Conservation (phyloP, 2,888 invertebrate species). For the Dorcus parallelipipedus region DNA sequence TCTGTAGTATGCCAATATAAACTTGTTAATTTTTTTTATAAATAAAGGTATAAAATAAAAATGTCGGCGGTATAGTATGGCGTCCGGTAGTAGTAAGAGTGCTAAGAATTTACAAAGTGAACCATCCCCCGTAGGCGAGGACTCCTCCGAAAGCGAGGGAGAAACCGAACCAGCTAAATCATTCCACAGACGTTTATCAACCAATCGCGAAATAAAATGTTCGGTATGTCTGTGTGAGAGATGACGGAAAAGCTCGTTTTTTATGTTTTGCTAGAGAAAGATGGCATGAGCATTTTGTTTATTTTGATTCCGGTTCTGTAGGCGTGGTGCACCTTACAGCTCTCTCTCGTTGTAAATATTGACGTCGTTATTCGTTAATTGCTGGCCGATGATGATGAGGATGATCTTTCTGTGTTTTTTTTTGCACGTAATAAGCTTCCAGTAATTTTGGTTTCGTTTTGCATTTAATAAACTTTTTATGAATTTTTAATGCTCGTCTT, state of each 20-base stretch:
- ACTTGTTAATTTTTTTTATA: slow-evolving; percentile 15
- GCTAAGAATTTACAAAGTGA: slow-evolving; percentile 42
- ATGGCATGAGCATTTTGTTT: slow-evolving; percentile 35
- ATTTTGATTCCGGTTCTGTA: slow-evolving; percentile 27
- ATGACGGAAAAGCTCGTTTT: slow-evolving; percentile 23
- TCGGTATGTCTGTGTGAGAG: slow-evolving; percentile 59
- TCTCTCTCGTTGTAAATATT: slow-evolving; percentile 15
- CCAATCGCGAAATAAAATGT: slow-evolving; percentile 77
- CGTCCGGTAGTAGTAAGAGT: slow-evolving; percentile 43
- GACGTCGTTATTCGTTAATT: not conserved
- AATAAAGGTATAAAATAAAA: slow-evolving; percentile 24
- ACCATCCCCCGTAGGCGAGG: slow-evolving; percentile 49
- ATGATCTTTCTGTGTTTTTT: too few species aligned
- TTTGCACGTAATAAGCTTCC: not conserved
- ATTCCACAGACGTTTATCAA: slow-evolving; percentile 76
- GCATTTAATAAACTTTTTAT: not conserved
- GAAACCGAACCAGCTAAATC: slow-evolving; percentile 75
- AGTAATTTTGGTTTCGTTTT: not conserved
- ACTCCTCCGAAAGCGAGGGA: slow-evolving; percentile 78
- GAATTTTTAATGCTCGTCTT: slow-evolving; percentile 2
- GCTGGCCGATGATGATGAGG: too few species aligned
- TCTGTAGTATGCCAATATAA: slow-evolving; percentile 11
- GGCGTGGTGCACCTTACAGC: slow-evolving; percentile 24
- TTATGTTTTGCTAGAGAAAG: slow-evolving; percentile 27
- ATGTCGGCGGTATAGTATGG: slow-evolving; percentile 30